Percentiles rank a stretch among this genome's conserved stretches.
Conservation (phyloP, 2,113 vertebrate genomes). For the Narcine bancroftii region DNA sequence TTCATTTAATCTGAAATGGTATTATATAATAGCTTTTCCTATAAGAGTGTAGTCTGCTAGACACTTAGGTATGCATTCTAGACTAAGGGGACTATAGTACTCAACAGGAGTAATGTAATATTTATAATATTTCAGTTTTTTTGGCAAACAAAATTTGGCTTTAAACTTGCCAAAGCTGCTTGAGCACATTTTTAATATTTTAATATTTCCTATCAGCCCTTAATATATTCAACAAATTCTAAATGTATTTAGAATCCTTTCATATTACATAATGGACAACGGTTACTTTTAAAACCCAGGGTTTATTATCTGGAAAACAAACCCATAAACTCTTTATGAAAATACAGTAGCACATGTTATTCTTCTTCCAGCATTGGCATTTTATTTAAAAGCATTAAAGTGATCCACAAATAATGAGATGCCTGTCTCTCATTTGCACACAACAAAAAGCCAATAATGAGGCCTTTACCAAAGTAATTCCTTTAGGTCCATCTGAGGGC, state of each 20-base stretch:
- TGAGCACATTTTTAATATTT: background rate
- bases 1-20: background rate
- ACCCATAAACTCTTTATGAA: constrained; percentile 40
- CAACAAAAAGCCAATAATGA: background rate
- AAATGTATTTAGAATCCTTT: background rate
- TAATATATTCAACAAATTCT: background rate
- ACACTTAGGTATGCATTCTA: background rate
- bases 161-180: constrained; percentile 7
- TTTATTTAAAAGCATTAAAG: background rate
- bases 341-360: constrained; percentile 43
- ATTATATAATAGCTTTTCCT: background rate
- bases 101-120: constrained; percentile 6
- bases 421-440: constrained; percentile 2
- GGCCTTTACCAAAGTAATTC: background rate
- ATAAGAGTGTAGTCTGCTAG: background rate
- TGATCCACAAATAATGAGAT: background rate
- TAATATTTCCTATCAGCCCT: background rate
- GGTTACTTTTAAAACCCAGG: background rate
- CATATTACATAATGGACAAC: background rate
- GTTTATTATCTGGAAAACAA: constrained; percentile 39
- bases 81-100: background rate
- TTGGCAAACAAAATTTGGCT: background rate
- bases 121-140: constrained; percentile 12
- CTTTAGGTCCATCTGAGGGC: background rate
- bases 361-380: constrained; percentile 40